Base-by-base conservation (phyloP, 2,888 invertebrate genomes). In the Rosalia funebris region DNA sequence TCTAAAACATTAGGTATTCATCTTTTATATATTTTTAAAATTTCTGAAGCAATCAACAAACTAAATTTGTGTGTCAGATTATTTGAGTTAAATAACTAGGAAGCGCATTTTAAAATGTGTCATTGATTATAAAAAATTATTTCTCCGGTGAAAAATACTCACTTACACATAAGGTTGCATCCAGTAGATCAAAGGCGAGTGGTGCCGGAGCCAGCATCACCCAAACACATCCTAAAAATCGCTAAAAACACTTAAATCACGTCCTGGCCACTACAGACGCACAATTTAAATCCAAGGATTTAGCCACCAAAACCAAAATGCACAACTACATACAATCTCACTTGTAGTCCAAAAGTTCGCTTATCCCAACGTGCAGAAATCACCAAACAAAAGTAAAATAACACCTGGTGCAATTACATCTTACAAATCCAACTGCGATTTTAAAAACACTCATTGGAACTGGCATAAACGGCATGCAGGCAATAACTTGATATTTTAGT, bases 171-270 rank as follows among this genome's bases (percentile, higher is more conserved):
- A 74, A 76, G 80, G 78, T 76, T 77, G 80, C 81, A 81, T 81
- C 80, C 81, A 81, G 81, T 79, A 79, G 76, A 75, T 81, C 79
- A 81, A 75, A 75, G 77, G 78, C 79, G 81, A 81, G 81, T 79
- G 78, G 78, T 81, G 80, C 80, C 80, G 72, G 77, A 73, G 73
- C 71, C 76, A 80, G 80, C 81, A 81, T 81, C 80, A 81, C 81
- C 78, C 80, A 79, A 77, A 74, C 78, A 77, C 80, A 81, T 81
- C 80, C 78, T 79, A 78, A 73, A 75, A 71, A 64, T 63, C 59
- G 58, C 64, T 60, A 55, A 57, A 60, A 61, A 39, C 56, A 57
- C 55, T 46, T 16, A 52, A 31, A 52, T 37, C 61, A 61, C 61
- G 42, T 58, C 47, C 57, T 47, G 15, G 39, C 39, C 36, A 42